Evolutionary conservation across 2,113 vertebrate species (phyloP).

Genomic region (Pollachius pollachius): DNA sequence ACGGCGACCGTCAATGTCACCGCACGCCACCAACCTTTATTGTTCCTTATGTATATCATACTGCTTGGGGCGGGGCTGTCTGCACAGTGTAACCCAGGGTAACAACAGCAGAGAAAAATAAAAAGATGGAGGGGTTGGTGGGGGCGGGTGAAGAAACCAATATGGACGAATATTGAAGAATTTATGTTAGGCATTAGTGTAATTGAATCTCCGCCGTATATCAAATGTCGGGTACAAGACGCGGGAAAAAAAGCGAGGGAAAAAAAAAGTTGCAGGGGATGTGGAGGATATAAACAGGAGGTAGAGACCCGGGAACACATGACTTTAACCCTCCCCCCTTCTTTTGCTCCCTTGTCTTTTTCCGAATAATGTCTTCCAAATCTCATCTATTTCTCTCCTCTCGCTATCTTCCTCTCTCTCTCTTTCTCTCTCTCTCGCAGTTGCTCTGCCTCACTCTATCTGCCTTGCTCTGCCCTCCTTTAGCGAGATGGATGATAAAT

Average conservation of each 20-base stretch:
- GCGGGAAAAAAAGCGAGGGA: background rate
- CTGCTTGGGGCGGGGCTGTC: constrained; percentile 11
- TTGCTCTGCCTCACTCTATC: constrained; percentile 28
- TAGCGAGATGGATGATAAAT: constrained; percentile 79
- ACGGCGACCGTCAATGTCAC: constrained; percentile 69
- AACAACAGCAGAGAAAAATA: background rate
- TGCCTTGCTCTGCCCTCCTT: constrained; percentile 9
- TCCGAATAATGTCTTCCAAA: constrained; percentile 54
- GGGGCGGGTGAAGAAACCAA: constrained; percentile 21
- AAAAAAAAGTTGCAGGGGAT: constrained; percentile 46
- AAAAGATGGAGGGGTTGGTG: background rate
- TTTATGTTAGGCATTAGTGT: constrained; percentile 76
- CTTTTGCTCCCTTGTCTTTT: constrained; percentile 29
- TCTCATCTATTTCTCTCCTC: constrained; percentile 27
- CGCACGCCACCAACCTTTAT: constrained; percentile 43
- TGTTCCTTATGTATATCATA: constrained; percentile 51
- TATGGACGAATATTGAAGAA: constrained; percentile 52
- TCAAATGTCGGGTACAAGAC: constrained; percentile 24
- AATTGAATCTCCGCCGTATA: constrained; percentile 71
- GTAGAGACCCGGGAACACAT: constrained; percentile 39
- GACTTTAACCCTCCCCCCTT: too few relatives aligned
- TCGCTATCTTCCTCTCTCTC: background rate
- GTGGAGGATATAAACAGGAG: constrained; percentile 56
- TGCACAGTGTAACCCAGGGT: constrained; percentile 6
- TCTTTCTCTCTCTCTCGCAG: background rate